Conservation (phyloP, 2,888 invertebrate species). For the Drosophila lacicola region DNA sequence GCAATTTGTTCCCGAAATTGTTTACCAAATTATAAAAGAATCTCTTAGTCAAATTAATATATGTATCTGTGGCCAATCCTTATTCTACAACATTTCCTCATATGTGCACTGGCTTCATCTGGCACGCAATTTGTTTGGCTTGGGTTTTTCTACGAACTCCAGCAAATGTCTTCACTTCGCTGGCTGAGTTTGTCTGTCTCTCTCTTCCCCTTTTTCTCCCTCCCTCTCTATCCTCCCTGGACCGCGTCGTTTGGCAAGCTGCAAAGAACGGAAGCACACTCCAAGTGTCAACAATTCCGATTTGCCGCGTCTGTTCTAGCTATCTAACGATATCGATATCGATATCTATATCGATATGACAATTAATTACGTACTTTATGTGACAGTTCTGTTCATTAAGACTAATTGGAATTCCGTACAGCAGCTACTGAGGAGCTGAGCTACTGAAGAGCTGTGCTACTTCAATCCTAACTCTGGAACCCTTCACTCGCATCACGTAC, state of each 20-base stretch:
- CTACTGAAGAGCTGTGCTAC: constrained; percentile 8
- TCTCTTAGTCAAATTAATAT: neutral
- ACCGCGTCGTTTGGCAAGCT: constrained; percentile 17
- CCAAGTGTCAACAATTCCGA: constrained; percentile 12
- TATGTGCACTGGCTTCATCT: neutral
- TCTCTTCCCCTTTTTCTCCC: neutral
- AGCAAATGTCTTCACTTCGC: neutral
- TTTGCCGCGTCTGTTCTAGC: neutral
- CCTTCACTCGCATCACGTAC: constrained; percentile 50
- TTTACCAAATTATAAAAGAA: neutral
- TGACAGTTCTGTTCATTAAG: constrained; percentile 58
- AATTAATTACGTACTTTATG: constrained; percentile 78
- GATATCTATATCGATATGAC: constrained; percentile 42
- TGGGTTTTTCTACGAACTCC: constrained; percentile 26
- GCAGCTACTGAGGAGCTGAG: constrained; percentile 5
- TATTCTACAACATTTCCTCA: neutral
- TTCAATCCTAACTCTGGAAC: constrained; percentile 7
- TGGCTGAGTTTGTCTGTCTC: neutral
- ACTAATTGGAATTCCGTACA: constrained; percentile 71
- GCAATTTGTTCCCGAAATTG: no score
- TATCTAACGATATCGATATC: constrained; percentile 4
- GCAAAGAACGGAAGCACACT: constrained; percentile 43
- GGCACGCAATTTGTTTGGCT: neutral
- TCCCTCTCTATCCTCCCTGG: neutral
- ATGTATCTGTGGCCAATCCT: no score